phyloP scores from a whole-genome alignment of 1,140 invertebrate genomes.

The Phenacoccus solenopsis region DNA sequence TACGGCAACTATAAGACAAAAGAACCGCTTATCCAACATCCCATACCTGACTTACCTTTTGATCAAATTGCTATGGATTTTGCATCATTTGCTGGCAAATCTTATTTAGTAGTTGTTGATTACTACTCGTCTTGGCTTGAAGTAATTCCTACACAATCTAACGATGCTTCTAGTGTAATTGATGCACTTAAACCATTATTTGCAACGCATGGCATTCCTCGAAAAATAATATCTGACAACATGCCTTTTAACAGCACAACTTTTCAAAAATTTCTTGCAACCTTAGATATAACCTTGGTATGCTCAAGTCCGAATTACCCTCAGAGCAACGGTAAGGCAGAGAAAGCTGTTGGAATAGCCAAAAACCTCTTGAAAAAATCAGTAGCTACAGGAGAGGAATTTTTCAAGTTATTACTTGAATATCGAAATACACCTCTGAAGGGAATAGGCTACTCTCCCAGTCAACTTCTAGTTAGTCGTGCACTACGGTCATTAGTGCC shows the following conservation, averaged over 20 bases:
- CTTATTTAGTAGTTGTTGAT: constrained; percentile 23
- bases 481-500: too few relatives aligned
- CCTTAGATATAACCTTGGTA: constrained; percentile 24
- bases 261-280: constrained; percentile 29
- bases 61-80: constrained; percentile 24
- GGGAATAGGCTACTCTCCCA: constrained; percentile 18
- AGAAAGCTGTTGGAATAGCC: constrained; percentile 23
- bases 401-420: constrained; percentile 19
- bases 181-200: constrained; percentile 20
- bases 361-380: constrained; percentile 24
- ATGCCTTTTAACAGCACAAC: constrained; percentile 20
- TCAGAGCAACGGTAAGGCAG: constrained; percentile 23
- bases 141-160: background rate
- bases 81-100: constrained; percentile 19
- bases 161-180: background rate
- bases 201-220: constrained; percentile 22
- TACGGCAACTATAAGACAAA: background rate
- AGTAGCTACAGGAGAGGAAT: background rate
- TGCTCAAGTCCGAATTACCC: constrained; percentile 27
- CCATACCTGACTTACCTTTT: constrained; percentile 15
- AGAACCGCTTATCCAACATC: background rate
- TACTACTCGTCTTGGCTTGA: constrained; percentile 25
- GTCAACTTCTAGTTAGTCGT: constrained; percentile 19
- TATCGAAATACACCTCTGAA: constrained; percentile 21
- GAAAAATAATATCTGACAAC: constrained; percentile 20